phyloP scores from a whole-genome alignment of 2,113 vertebrate species.

The Crotalus tigris region DNA sequence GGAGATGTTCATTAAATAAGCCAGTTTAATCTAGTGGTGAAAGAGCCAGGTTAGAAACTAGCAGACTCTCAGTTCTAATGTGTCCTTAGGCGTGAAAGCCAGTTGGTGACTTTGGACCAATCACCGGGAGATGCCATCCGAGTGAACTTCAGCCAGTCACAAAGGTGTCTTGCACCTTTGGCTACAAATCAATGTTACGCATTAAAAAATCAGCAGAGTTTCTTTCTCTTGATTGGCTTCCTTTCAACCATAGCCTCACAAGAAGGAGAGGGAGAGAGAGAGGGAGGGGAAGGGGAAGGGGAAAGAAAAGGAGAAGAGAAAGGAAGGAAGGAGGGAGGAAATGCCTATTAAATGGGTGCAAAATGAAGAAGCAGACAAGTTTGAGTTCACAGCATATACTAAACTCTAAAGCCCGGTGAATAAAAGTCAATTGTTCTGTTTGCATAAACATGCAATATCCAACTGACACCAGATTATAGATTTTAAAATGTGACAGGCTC shows the following conservation, averaged over 20 bases:
- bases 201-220: not conserved
- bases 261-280: not conserved
- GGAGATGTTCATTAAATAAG: not conserved
- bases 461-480: not conserved
- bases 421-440: not conserved
- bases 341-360: not conserved
- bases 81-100: not conserved
- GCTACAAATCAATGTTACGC: not conserved
- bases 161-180: not conserved
- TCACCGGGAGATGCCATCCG: not conserved
- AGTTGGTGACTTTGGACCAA: not conserved
- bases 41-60: not conserved
- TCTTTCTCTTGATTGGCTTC: not conserved
- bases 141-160: not conserved
- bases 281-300: not conserved
- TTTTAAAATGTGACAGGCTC: not conserved
- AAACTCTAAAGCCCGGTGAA: not conserved
- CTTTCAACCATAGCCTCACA: not conserved
- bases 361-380: not conserved
- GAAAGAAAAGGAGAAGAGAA: not conserved
- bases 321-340: too few relatives aligned
- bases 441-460: not conserved
- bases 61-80: not conserved
- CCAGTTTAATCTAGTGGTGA: not conserved
- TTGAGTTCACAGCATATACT: not conserved